Evolutionary conservation across 2,797 vertebrate genomes (phyloP), one percentile per base, ranked within the genome.

Genomic region (Hydrophis major): DNA sequence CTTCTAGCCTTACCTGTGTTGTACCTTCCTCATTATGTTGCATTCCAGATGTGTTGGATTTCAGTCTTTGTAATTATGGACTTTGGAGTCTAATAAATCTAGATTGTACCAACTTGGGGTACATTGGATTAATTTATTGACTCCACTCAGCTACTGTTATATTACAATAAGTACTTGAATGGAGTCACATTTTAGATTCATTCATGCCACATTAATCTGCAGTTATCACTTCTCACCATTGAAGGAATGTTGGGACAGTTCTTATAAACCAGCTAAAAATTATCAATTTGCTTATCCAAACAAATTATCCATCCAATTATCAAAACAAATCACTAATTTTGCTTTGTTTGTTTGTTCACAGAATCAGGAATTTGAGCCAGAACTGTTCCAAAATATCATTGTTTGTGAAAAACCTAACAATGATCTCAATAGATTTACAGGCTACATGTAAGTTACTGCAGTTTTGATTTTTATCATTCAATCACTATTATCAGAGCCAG

Each of bases 371-470:
- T 99, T 99, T 96, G 96, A 99, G 69, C 99, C 99, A 0, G 98
- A 98, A 93, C 95, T 95, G 94, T 99, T 99, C 97, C 96, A 95
- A 78, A 97, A 97, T 63, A 97, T 96, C 0, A 97, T 99, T 20
- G 95, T 98, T 96, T 99, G 99, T 94, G 99, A 99, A 97, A 98
- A 97, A 91, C 99, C 99, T 94, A 99, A 98, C 97, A 98, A 98
- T 90, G 98, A 98, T 93, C 98, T 99, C 94, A 99, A 98, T 96
- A 98, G 98, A 97, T 99, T 99, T 96, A 99, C 98, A 95, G 99
- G 99, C 89, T 99, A 98, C 37, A 97, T 99, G 99, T 99, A 97
- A 99, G 99, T 99, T 98, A 96, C 37, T 86, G 8, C 59, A 90
- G 11, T 87, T 60, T 12, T 42, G 69, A 91, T 78, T 89, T 90